Conservation (phyloP, 2,888 invertebrate genomes). For the Aphidius colemani region DNA sequence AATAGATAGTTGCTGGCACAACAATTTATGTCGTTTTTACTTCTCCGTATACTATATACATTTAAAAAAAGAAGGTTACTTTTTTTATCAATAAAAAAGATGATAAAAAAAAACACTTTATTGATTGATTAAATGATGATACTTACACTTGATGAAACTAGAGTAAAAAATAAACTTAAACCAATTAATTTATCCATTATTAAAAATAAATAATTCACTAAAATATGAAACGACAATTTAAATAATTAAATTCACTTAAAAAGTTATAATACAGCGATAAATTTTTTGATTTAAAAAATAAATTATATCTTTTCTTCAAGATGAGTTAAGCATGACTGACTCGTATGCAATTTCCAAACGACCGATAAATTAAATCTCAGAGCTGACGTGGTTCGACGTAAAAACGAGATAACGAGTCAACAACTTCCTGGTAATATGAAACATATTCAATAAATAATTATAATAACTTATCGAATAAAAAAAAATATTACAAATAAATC, state of each 20-base stretch:
- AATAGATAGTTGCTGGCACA: too few relatives aligned
- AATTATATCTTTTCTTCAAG: background rate
- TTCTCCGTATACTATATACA: too few relatives aligned
- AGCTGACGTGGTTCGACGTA: conserved; percentile 1
- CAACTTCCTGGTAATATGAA: conserved; percentile 11
- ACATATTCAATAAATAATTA: background rate
- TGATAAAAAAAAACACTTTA: too few relatives aligned
- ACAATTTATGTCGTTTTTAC: too few relatives aligned
- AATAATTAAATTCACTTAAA: too few relatives aligned
- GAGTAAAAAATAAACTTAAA: conserved; percentile 2
- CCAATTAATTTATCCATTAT: conserved; percentile 10
- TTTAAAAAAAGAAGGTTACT: too few relatives aligned
- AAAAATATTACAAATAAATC: background rate
- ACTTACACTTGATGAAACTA: conserved; percentile 11
- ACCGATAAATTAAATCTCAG: conserved; percentile 10
- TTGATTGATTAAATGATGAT: background rate
- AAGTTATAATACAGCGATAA: too few relatives aligned
- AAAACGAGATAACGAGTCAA: conserved; percentile 2
- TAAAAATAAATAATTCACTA: background rate
- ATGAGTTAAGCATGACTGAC: conserved; percentile 13
- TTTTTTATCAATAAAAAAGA: too few relatives aligned
- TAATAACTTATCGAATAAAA: background rate
- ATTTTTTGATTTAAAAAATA: too few relatives aligned
- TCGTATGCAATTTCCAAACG: conserved; percentile 7
- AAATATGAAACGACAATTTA: too few relatives aligned